Evolutionary conservation across 1,140 invertebrate species (phyloP), one percentile per base, ranked within the genome.

Genomic region (Cydia amplana): DNA sequence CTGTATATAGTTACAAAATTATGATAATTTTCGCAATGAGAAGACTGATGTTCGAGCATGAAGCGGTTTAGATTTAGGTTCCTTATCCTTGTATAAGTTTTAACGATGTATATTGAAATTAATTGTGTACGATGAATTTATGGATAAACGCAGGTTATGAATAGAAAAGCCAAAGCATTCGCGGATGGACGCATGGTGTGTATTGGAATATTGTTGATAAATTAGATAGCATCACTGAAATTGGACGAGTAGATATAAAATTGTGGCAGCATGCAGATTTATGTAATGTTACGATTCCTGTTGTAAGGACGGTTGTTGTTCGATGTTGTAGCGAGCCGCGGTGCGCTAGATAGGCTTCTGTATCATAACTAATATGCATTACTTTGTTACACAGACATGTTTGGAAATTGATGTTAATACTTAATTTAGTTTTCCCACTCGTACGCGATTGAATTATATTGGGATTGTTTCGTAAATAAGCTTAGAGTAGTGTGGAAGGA

Each of bases 21-120:
- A 87, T 84, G 83, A 87, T 88, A 90, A 90, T 90, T 90, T 92
- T 91, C 86, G 89, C 89, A 91, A 89, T 88, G 90, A 92, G 89
- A 92, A 92, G 90, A 92, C 90, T 92, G 90, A 92, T 87, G 90
- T 91, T 89, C 85, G 85, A 81, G 88, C 86, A 83, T 90, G 87
- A 86, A 83, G 84, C 87, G 88, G 81, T 89, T 79, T 90, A 89
- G 88, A 76, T 85, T 87, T 89, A 89, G 84, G 79, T 87, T 91
- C 79, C 77, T 83, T 83, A 85, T 82, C 83, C 82, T 79, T 84
- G 77, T 89, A 84, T 87, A 85, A 86, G 83, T 87, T 88, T 86
- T 85, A 87, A 75, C 76, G 76, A 75, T 88, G 82, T 87, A 83
- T 80, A 84, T 83, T 83, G 75, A 88, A 83, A 86, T 86, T 85